Evolutionary conservation across 2,797 vertebrate genomes (phyloP), one percentile per base, ranked within the genome.

Genomic region (Sciurus carolinensis): DNA sequence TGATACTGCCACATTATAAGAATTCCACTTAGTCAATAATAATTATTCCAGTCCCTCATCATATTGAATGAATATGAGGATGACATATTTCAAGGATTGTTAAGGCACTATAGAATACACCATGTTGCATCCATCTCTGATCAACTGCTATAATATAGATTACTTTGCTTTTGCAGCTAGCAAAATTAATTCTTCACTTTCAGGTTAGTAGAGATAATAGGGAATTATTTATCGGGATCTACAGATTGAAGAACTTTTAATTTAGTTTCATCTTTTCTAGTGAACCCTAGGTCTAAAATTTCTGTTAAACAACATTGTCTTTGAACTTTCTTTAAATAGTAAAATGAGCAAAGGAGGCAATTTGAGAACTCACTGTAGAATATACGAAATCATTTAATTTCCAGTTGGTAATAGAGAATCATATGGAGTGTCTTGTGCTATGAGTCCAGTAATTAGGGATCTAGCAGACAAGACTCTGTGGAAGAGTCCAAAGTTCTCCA

Each of bases 271-370:
- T 86, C 67, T 94, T 96, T 94, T 39, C 57, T 39, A 30, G 0
- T 54, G 89, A 95, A 82, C 39, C 47, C 59, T 71, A 12, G 18
- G 79, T 83, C n/a, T 95, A 83, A 54, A 86, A 76, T 87, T 89
- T 92, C 62, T 90, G n/a, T 75, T 42, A 77, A 42, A 44, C 72
- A 54, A 44, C 8, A 36, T 0, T 69, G 28, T 94, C 30, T 54
- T 85, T 72, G 47, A 52, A 76, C 36, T 81, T 87, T 77, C 33
- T 81, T 87, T 86, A 94, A 94, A 44, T 77, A 44, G 47, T 67
- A 39, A 87, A 92, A 67, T 83, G 62, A 87, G 28, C 30, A 52
- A 79, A 92, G 50, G 22, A 87, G 20, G 30, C 39, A 57, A 17
- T 90, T 88, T 92, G 76, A 77, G 76, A 82, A 44, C n/a, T 67